phyloP scores from a whole-genome alignment of 2,888 invertebrate genomes.

The Drosophila silvestris region DNA sequence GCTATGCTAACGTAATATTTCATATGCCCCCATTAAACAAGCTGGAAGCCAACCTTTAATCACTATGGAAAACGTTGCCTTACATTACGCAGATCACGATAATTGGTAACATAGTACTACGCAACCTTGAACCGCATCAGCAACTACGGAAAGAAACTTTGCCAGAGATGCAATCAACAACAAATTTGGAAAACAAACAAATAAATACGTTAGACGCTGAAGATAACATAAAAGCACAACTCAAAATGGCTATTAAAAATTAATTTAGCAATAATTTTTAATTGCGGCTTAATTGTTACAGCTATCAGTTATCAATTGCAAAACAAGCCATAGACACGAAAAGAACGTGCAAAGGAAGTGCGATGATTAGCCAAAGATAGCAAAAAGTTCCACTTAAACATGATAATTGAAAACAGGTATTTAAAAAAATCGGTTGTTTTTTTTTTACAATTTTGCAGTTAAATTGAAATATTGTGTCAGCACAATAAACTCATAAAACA shows the following conservation, averaged over 20 bases:
- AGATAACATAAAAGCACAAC: constrained; percentile 37
- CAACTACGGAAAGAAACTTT: constrained; percentile 8
- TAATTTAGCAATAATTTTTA: constrained; percentile 46
- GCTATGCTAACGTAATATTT: not conserved
- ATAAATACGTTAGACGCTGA: constrained; percentile 16
- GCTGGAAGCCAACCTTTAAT: constrained; percentile 4
- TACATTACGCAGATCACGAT: constrained; percentile 10
- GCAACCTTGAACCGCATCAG: constrained; percentile 52
- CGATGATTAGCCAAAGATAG: constrained; percentile 21
- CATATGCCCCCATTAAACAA: constrained; percentile 1
- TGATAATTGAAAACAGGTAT: constrained; percentile 6
- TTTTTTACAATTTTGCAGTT: constrained; percentile 21
- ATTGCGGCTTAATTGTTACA: constrained; percentile 55
- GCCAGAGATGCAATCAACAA: constrained; percentile 22
- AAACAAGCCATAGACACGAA: constrained; percentile 36
- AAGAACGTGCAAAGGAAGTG: constrained; percentile 43
- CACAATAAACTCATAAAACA: constrained; percentile 63
- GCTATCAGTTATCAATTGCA: constrained; percentile 27
- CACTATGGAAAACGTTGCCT: not conserved
- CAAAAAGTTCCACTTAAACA: constrained; percentile 7
- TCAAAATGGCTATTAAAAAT: constrained; percentile 30
- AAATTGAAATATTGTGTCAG: constrained; percentile 33
- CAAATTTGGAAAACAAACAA: constrained; percentile 15
- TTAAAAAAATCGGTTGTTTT: constrained; percentile 1
- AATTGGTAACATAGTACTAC: constrained; percentile 29